phyloP scores from a whole-genome alignment of 2,797 vertebrate genomes.

The Chloroceryle amazona region DNA sequence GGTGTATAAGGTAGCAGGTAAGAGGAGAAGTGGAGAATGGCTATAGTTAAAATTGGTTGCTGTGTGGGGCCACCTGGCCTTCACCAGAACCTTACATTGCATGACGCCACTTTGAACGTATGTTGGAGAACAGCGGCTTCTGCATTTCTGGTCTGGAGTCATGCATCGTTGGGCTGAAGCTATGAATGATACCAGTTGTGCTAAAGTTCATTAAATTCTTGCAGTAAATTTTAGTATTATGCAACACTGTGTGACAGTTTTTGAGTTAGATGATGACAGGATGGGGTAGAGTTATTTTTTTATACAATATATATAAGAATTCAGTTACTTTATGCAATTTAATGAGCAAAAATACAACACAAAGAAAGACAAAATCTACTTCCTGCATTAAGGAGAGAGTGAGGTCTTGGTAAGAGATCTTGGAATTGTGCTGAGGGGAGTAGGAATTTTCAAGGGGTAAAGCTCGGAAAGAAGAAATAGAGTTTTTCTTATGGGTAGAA shows the following conservation, averaged over 20 bases:
- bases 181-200: background rate
- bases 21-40: background rate
- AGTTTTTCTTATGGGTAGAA: background rate
- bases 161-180: background rate
- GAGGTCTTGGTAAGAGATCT: background rate
- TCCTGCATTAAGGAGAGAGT: background rate
- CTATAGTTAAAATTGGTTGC: background rate
- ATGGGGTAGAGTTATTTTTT: background rate
- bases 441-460: background rate
- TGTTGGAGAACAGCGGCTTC: background rate
- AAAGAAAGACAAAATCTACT: background rate
- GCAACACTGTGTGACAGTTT: background rate
- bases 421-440: background rate
- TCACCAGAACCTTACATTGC: background rate
- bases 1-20: background rate
- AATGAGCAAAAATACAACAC: background rate
- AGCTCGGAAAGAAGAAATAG: background rate
- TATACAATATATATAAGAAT: background rate
- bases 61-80: background rate
- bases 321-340: background rate
- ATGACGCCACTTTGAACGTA: background rate
- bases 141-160: background rate
- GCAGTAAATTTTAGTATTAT: background rate
- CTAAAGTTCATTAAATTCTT: background rate
- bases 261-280: background rate